Percentiles rank a stretch among this genome's conserved stretches.
Evolutionary conservation across 2,113 vertebrate species (phyloP).

Genomic region (Tympanuchus pallidicinctus): DNA sequence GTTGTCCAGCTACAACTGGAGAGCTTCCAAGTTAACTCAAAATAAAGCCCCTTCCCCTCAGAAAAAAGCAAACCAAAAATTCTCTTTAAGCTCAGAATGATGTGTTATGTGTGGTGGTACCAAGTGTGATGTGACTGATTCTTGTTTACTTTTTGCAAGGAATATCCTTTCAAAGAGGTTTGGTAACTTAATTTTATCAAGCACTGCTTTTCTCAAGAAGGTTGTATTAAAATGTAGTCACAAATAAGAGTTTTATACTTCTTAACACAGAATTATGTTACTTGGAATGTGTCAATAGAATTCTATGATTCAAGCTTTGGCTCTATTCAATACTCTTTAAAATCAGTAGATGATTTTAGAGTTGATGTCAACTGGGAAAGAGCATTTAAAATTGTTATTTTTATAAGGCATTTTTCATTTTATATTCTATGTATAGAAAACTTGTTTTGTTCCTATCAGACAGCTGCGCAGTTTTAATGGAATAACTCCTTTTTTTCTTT

Average conservation of each 20-base stretch:
- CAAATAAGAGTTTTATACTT: neutral
- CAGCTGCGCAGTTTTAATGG: neutral
- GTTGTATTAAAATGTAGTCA: neutral
- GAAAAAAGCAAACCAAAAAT: neutral
- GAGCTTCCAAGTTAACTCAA: neutral
- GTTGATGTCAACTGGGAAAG: neutral
- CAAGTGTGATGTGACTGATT: rapidly evolving
- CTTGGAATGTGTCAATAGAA: neutral
- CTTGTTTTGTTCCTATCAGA: neutral
- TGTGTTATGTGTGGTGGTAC: neutral
- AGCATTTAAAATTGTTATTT: neutral
- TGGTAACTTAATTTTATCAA: neutral
- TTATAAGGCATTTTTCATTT: neutral
- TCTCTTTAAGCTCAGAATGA: rapidly evolving
- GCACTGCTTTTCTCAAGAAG: neutral
- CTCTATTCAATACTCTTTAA: neutral
- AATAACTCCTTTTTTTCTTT: neutral
- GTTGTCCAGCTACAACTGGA: neutral
- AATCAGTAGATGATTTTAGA: neutral
- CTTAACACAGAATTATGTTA: neutral
- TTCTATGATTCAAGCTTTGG: neutral
- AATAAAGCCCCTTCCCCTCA: neutral
- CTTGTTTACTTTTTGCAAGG: neutral
- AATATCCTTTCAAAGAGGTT: neutral
- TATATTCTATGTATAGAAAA: neutral